Evolutionary conservation across 64 coral and sea anemone genomes (phyloP).

Genomic region (Montipora foliosa): DNA sequence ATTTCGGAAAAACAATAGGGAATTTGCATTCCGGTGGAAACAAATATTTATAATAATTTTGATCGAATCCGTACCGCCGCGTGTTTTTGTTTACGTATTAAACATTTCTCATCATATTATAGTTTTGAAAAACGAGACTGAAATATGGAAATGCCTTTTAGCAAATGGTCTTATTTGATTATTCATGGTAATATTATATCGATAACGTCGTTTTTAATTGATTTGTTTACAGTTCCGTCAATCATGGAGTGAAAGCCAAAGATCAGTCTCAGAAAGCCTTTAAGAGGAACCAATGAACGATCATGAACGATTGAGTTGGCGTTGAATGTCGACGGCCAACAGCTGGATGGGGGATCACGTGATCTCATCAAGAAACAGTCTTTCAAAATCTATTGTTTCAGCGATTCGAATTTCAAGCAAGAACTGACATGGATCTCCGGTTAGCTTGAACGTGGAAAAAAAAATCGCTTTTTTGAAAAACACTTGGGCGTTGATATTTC

Average conservation of each 20-base stretch:
- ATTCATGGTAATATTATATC: neutral
- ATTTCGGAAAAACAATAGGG: neutral
- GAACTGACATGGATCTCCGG: neutral
- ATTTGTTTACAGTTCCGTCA: slow-evolving; percentile 17
- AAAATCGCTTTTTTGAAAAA: slow-evolving; percentile 1
- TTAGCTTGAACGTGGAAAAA: neutral
- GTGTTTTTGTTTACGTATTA: neutral
- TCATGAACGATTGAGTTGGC: neutral
- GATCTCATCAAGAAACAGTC: neutral
- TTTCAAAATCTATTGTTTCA: slow-evolving; percentile 9
- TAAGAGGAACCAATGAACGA: slow-evolving; percentile 17
- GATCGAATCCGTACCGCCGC: neutral
- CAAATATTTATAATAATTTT: slow-evolving; percentile 6
- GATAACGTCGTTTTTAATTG: neutral
- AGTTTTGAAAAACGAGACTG: slow-evolving; percentile 6
- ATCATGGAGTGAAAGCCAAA: neutral
- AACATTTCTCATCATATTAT: neutral
- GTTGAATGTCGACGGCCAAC: neutral
- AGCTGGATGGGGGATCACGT: slow-evolving; percentile 35
- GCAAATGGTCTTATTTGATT: slow-evolving; percentile 26
- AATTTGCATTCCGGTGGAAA: slow-evolving; percentile 1
- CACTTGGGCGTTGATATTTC: neutral
- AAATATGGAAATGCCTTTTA: slow-evolving; percentile 9
- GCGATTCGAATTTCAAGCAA: slow-evolving; percentile 1
- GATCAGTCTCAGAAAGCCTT: neutral